Conservation (phyloP, 1,140 invertebrate genomes). For the Magallana angulata region DNA sequence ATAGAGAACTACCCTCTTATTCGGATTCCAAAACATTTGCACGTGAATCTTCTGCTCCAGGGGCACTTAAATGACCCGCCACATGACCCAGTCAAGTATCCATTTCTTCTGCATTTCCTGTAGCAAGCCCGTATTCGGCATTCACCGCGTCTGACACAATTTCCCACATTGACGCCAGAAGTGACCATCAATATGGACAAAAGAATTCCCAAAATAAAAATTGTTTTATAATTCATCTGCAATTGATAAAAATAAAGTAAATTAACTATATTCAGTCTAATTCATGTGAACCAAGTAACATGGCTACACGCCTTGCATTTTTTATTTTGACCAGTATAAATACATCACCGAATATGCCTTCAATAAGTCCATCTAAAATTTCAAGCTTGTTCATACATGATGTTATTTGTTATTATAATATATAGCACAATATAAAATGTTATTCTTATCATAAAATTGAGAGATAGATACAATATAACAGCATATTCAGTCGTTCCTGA, state of each 20-base stretch:
- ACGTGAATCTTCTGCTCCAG: neutral
- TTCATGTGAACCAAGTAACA: neutral
- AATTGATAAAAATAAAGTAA: neutral
- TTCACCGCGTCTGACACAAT: neutral
- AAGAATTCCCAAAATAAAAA: neutral
- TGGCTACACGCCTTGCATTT: no score
- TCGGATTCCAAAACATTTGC: neutral
- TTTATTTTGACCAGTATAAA: no score
- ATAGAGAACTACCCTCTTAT: neutral
- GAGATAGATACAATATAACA: no score
- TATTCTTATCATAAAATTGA: no score
- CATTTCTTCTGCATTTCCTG: neutral
- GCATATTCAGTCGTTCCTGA: no score
- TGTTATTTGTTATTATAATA: no score
- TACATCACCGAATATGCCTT: no score
- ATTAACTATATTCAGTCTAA: neutral
- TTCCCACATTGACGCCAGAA: neutral
- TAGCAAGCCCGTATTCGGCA: neutral
- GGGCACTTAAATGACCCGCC: neutral
- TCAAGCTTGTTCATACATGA: no score
- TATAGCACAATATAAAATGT: no score
- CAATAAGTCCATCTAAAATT: no score
- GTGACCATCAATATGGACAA: neutral
- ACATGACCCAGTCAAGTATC: conserved; percentile 1
- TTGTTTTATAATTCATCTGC: neutral